Evolutionary conservation across 2,888 invertebrate genomes (phyloP).

Genomic region (Octodonta nipae): DNA sequence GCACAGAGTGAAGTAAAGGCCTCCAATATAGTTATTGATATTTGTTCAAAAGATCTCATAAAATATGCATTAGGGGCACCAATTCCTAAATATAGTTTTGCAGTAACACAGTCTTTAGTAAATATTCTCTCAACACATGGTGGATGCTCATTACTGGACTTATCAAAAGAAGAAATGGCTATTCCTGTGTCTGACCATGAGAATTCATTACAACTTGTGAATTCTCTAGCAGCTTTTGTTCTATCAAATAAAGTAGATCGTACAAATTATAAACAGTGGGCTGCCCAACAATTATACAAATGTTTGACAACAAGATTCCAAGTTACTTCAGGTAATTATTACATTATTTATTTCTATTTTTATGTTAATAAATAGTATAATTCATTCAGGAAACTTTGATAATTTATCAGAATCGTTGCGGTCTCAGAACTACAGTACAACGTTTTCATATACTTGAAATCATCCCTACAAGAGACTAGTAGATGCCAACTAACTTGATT

Average conservation of each 20-base stretch:
- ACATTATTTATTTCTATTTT: too few species aligned
- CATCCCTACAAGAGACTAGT: too few species aligned
- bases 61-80: conserved; percentile 34
- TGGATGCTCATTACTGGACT: conserved; percentile 28
- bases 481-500: too few species aligned
- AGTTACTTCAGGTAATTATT: conserved; percentile 25
- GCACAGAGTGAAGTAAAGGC: conserved; percentile 42
- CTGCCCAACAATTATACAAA: conserved; percentile 44
- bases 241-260: conserved; percentile 41
- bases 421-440: too few species aligned
- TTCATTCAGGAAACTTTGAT: too few species aligned
- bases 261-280: conserved; percentile 44
- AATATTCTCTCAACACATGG: conserved; percentile 40
- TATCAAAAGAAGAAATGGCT: conserved; percentile 27
- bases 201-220: conserved; percentile 40
- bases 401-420: too few species aligned
- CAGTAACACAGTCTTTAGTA: conserved; percentile 48
- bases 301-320: conserved; percentile 34
- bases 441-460: too few species aligned
- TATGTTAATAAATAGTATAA: too few species aligned
- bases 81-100: conserved; percentile 33
- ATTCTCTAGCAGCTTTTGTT: conserved; percentile 46
- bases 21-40: conserved; percentile 42
- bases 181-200: conserved; percentile 15
- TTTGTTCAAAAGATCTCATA: conserved; percentile 42